Evolutionary conservation across 1,140 invertebrate genomes (phyloP).

Genomic region (Paracyclopina nana): DNA sequence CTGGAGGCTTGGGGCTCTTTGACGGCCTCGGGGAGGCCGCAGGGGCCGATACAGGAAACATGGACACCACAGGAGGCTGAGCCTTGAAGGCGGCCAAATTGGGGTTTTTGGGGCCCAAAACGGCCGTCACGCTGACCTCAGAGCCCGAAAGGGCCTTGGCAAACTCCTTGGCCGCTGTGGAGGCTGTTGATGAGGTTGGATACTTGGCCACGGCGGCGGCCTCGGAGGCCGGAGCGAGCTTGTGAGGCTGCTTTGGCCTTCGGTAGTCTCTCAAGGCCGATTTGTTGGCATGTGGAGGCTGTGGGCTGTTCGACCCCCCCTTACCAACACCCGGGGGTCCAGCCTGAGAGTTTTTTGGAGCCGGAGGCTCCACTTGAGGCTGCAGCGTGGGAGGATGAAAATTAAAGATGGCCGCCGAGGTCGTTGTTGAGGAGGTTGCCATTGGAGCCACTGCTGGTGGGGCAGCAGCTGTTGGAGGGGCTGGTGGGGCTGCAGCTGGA

Average conservation of each 20-base stretch:
- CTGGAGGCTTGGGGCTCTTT: too few species aligned
- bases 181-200: neutral
- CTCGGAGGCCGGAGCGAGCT: neutral
- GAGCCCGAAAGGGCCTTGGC: too few species aligned
- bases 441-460: too few species aligned
- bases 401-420: too few species aligned
- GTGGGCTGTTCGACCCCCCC: slow-evolving; percentile 2
- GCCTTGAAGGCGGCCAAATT: too few species aligned
- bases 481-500: neutral
- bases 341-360: slow-evolving; percentile 9
- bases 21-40: too few species aligned
- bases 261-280: neutral
- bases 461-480: neutral
- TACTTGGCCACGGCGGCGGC: neutral
- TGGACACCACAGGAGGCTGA: too few species aligned
- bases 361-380: neutral
- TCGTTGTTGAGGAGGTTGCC: too few species aligned
- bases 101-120: too few species aligned
- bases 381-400: neutral
- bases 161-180: too few species aligned
- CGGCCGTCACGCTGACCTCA: too few species aligned
- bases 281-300: neutral
- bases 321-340: slow-evolving; percentile 6
- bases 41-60: too few species aligned
- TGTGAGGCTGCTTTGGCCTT: neutral